These are phyloP conservation scores for Intellagama lesueurii DNA, from an alignment of 2,797 vertebrate genomes.

Conservation along the genomic window DNA sequence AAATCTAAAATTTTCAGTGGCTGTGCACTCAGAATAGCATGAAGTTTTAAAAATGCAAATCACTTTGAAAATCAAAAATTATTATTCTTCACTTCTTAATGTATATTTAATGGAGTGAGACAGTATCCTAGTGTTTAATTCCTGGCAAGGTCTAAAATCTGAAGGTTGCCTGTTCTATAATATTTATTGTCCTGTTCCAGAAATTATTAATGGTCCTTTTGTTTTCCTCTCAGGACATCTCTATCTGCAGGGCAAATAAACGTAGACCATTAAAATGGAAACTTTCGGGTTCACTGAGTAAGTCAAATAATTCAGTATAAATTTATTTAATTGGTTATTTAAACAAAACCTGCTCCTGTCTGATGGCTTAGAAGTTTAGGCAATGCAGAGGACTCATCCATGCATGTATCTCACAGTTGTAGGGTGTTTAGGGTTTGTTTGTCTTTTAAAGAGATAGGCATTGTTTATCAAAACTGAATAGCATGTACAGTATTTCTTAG, in stretches of 20 bases:
- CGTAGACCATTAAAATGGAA: constrained; percentile 14
- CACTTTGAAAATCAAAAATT: background rate
- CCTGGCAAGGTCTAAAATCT: background rate
- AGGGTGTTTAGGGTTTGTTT: background rate
- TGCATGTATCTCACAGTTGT: constrained; percentile 27
- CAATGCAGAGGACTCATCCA: background rate
- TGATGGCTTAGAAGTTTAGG: background rate
- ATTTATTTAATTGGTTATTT: background rate
- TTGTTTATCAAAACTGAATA: background rate
- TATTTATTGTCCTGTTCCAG: background rate
- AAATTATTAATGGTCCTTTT: background rate
- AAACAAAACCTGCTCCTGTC: constrained; percentile 5
- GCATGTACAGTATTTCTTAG: background rate
- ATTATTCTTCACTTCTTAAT: background rate
- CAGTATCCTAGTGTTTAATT: background rate
- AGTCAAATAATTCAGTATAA: background rate
- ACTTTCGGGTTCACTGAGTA: background rate
- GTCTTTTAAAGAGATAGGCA: background rate
- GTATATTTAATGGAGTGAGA: background rate
- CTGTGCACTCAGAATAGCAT: background rate
- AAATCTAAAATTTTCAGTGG: background rate
- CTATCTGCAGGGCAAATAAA: background rate
- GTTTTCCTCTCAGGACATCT: background rate
- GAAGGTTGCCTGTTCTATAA: background rate
- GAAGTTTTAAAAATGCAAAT: background rate